Conservation (phyloP, 2,797 vertebrate species). For the Cossypha polioptera region DNA sequence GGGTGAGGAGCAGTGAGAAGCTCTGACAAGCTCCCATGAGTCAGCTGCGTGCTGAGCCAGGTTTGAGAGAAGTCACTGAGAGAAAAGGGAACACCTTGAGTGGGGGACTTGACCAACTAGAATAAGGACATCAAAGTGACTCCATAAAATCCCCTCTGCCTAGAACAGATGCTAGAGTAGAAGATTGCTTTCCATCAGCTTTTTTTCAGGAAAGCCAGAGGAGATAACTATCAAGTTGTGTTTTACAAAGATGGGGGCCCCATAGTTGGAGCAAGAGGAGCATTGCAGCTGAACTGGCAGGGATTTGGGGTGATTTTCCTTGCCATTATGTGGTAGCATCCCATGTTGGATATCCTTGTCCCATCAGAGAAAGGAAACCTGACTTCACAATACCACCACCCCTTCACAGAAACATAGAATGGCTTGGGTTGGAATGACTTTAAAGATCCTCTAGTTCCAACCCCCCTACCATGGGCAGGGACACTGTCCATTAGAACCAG, state of each 20-base stretch:
- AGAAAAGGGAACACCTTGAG: neutral
- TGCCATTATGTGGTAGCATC: neutral
- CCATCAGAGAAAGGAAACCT: neutral
- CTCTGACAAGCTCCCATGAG: accelerated
- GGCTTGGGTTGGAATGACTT: neutral
- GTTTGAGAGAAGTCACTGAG: neutral
- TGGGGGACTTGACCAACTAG: neutral
- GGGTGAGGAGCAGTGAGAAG: neutral
- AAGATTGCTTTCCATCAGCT: neutral
- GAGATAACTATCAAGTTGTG: neutral
- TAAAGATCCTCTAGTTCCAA: neutral
- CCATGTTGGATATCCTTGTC: accelerated
- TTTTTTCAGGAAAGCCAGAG: neutral
- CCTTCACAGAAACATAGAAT: neutral
- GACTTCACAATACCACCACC: too few relatives aligned
- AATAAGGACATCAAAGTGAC: neutral
- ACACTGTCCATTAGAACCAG: neutral
- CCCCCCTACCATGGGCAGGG: neutral
- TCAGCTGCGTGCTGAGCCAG: neutral
- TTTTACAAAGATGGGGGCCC: neutral
- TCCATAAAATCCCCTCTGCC: neutral
- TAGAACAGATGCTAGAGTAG: neutral
- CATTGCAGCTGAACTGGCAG: neutral
- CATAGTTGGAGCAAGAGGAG: neutral
- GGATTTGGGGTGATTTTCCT: neutral